Evolutionary conservation across 2,113 vertebrate genomes (phyloP), one percentile per base, ranked within the genome.

Genomic region (Athene noctua): DNA sequence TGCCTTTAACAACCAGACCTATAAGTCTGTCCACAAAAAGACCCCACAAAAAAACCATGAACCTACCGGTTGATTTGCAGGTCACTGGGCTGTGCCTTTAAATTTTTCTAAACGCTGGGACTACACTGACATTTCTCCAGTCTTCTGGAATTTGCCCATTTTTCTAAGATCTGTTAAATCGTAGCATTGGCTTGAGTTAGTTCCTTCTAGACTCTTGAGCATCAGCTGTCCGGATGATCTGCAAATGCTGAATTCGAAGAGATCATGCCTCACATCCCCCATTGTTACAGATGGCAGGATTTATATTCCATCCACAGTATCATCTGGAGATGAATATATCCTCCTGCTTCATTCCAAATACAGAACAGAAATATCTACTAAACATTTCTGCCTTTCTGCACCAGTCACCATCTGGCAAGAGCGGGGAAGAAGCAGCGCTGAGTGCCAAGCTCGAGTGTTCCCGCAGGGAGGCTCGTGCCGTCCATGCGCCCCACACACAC

Each of bases 201-300:
- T 46, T 97, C 62, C 66, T 97, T 96, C 96, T 91, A 93, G 96
- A 73, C 78, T 95, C 46, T 74, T 21, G 67, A 96, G 90, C 96
- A 92, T 97, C 93, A 94, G 96, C 96, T 96, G 90, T 83, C 94
- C 32, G 81, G 87, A 75, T 90, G 81, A 95, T 97, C 96, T 38
- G 81, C 85, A 95, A 97, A 92, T 58, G 94, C 93, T 96, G 96
- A 91, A 95, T 95, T 96, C 19, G 30, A 96, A 92, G 94, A 97
- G 94, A 96, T 97, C 96, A 97, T 97, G 96, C 96, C 79, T 97
- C 96, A 96, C 96, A 94, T 97, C 96, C 96, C 96, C 94, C 96
- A 97, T 96, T 97, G 96, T 96, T 97, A 97, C 96, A 97, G 96
- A 97, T 97, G 96, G 96, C 87, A 94, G 93, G 94, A 96, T 97